A percentile compares a stretch with the other conserved stretches of the same genome.
Conservation (phyloP, 2,113 vertebrate genomes). For the Grammomys dolichurus region DNA sequence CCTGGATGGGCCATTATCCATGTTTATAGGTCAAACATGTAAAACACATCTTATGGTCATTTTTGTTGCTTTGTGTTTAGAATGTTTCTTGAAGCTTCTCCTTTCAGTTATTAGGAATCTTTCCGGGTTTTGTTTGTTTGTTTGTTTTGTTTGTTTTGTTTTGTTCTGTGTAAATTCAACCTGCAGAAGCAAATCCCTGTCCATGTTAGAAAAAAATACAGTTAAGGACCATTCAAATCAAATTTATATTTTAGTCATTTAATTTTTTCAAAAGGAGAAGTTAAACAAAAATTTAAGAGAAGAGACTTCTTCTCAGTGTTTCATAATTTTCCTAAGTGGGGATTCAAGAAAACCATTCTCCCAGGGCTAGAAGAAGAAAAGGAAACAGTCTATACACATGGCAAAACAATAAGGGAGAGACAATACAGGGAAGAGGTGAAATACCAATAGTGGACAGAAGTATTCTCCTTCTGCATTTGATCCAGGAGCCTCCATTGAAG, state of each 20-base stretch:
- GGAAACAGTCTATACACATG: conserved; percentile 49
- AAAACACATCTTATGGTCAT: conserved; percentile 73
- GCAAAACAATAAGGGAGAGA: not conserved
- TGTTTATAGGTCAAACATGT: conserved; percentile 71
- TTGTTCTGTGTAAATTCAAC: conserved; percentile 71
- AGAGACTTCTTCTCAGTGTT: conserved; percentile 57
- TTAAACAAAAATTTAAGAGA: conserved; percentile 74
- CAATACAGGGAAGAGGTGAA: not conserved
- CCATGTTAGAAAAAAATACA: conserved; percentile 67
- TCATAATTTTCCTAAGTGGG: conserved; percentile 77
- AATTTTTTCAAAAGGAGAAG: conserved; percentile 71
- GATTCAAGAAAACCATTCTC: conserved; percentile 68
- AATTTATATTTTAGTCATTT: conserved; percentile 82
- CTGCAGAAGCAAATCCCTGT: conserved; percentile 68
- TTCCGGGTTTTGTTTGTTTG: conserved; percentile 48
- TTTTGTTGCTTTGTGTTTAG: conserved; percentile 73
- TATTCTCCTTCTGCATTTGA: not conserved
- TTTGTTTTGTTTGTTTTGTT: conserved; percentile 60
- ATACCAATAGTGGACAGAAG: not conserved
- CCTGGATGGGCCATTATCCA: conserved; percentile 43
- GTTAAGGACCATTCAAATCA: conserved; percentile 78
- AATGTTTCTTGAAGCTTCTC: conserved; percentile 69
- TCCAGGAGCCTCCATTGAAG: not conserved
- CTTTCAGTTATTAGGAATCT: conserved; percentile 67
- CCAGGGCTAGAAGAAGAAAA: not conserved